Base-by-base conservation (phyloP, 2,888 invertebrate genomes). In the Petrolisthes cinctipes region DNA sequence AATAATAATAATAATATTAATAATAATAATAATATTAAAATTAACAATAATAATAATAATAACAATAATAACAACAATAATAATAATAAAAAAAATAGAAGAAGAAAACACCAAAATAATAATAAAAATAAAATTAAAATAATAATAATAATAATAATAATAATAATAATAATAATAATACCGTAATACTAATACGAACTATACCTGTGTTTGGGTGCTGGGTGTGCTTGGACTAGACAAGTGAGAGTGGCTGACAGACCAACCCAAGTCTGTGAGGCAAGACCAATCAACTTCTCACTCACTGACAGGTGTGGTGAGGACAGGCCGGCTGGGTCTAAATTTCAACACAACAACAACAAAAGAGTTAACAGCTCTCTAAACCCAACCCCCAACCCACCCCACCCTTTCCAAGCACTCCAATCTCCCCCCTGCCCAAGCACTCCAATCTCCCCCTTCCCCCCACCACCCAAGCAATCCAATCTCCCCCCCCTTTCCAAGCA, bases 201-300 rank as follows among this genome's bases (percentile, higher is more conserved):
- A 92, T 92, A 93, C 93, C 93, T 92, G 90, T 92, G 90, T 23
- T 86, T 78, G 23, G 91, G 91, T 56, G 88, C 78, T 68, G 91
- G 91, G 71, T 89, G 89, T 76, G 91, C 91, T 84, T 91, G 91
- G 37, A 91, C 91, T 23, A 95, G 95, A 92, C 96, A 96, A 92
- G 95, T 94, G 92, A 96, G 93, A 91, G 94, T 94, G 92, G 95
- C 95, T 92, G 88, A 53, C 7, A 37, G 73, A 57, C 85, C 89
- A 61, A 71, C 51, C 20, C 53, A 23, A 14, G 78, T 23, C n/a
- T 75, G 71, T 2, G 81, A 75, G 53, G 86, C 86, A 54, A 90
- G 76, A 51, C 86, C 71, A 20, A 81, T 11, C 5, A 86, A 54
- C 57, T 83, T 84, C 82, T 82, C 86, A 66, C 83, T 86, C 23